Evolutionary conservation across 1,140 invertebrate species (phyloP).

Genomic region (Macrotrachela quadricornifera): DNA sequence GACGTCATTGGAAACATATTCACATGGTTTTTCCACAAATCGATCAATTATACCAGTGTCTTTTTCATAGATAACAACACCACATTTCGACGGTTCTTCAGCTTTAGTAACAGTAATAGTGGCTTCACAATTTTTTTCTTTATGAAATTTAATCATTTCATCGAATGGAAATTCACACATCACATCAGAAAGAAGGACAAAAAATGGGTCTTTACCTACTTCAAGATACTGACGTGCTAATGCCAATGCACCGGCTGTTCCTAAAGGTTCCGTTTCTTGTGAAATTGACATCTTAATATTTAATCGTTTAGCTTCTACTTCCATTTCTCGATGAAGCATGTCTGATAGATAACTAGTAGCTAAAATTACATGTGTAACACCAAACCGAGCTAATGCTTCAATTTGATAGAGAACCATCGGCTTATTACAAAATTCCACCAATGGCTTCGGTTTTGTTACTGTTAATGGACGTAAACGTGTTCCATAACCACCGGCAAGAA

Average conservation of each 20-base stretch:
- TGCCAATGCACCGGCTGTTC: slow-evolving; percentile 95
- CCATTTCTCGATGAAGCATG: slow-evolving; percentile 81
- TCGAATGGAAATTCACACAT: slow-evolving; percentile 98
- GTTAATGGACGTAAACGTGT: slow-evolving; percentile 83
- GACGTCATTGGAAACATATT: slow-evolving; percentile 98
- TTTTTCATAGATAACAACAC: slow-evolving; percentile 65
- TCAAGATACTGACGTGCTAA: slow-evolving; percentile 54
- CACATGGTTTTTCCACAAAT: slow-evolving; percentile 95
- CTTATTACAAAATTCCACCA: slow-evolving; percentile 98
- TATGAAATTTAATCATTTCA: slow-evolving; percentile 75
- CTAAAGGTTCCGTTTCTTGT: slow-evolving; percentile 78
- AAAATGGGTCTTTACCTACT: slow-evolving; percentile 50
- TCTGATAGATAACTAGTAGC: slow-evolving; percentile 95
- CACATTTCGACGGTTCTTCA: slow-evolving; percentile 97
- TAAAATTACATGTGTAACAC: slow-evolving; percentile 65
- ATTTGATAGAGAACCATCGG: slow-evolving; percentile 86
- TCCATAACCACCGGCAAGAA: slow-evolving; percentile 95
- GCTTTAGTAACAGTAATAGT: slow-evolving; percentile 93
- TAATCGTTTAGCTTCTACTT: slow-evolving; percentile 55
- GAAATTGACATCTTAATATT: slow-evolving; percentile 62
- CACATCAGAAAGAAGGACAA: slow-evolving; percentile 93
- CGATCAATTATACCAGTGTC: slow-evolving; percentile 61
- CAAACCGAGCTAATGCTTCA: slow-evolving; percentile 46
- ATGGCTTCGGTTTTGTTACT: slow-evolving; percentile 78
- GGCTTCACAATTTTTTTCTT: slow-evolving; percentile 74